phyloP scores from a whole-genome alignment of 2,888 invertebrate genomes.

The Ectobius pallidus region DNA sequence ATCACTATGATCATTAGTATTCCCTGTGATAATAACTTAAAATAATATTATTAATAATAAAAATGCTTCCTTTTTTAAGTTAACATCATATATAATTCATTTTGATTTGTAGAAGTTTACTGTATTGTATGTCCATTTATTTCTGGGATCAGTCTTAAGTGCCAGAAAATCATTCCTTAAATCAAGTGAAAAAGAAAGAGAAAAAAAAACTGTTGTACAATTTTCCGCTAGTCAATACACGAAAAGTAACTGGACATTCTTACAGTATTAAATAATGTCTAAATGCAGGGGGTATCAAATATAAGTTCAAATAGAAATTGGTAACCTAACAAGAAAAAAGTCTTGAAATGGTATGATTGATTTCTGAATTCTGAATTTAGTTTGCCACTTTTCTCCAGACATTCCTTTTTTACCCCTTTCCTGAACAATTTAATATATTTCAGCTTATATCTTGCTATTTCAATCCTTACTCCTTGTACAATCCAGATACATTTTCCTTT shows the following conservation, averaged over 20 bases:
- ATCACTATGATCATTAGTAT: conserved; percentile 33
- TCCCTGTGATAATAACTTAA: conserved; percentile 44
- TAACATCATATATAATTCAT: conserved; percentile 31
- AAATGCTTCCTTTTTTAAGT: conserved; percentile 40
- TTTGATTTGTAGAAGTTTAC: conserved; percentile 21
- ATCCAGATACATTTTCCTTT: neutral
- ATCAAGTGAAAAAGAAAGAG: neutral
- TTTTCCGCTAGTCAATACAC: conserved; percentile 35
- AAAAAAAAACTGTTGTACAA: conserved; percentile 34
- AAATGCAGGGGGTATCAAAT: conserved; percentile 19
- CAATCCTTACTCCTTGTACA: conserved; percentile 6
- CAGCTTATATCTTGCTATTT: no score
- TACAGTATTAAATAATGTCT: conserved; percentile 29
- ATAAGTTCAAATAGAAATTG: neutral
- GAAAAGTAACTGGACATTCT: conserved; percentile 27
- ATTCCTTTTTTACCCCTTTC: neutral
- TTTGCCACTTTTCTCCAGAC: neutral
- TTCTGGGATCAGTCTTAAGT: conserved; percentile 6
- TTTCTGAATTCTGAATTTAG: neutral
- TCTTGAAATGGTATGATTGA: neutral
- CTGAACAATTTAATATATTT: neutral
- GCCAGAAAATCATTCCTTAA: conserved; percentile 32
- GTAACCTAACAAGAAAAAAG: conserved; percentile 5
- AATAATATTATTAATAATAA: conserved; percentile 23
- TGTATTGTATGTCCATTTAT: conserved; percentile 27